Percentiles rank a stretch among this genome's conserved stretches.
Evolutionary conservation across 1,140 invertebrate species (phyloP).

Genomic region (Aricia agestis): DNA sequence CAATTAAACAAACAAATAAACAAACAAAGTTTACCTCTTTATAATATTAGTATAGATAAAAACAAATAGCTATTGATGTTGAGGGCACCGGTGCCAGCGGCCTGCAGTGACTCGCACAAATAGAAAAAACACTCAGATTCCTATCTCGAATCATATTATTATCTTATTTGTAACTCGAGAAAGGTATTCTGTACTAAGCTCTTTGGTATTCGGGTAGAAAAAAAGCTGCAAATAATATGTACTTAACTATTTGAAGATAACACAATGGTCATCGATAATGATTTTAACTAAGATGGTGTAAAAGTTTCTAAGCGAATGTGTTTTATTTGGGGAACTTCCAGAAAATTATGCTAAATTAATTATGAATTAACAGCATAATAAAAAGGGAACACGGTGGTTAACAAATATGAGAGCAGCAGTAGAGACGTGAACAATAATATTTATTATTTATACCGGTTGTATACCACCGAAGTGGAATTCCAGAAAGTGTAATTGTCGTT

Average conservation of each 20-base stretch:
- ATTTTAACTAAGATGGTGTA: background rate
- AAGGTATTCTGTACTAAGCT: constrained; percentile 44
- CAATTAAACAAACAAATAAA: too few relatives aligned
- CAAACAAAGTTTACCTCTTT: too few relatives aligned
- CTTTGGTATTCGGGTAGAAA: constrained; percentile 31
- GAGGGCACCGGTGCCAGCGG: background rate
- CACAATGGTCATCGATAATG: background rate
- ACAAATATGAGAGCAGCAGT: background rate
- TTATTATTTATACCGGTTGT: background rate
- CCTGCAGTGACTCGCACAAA: constrained; percentile 26
- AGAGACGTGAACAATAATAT: background rate
- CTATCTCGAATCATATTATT: constrained; percentile 49
- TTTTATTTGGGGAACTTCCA: background rate
- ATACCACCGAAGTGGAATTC: background rate
- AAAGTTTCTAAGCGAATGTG: background rate
- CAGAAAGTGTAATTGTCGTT: background rate
- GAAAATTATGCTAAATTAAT: background rate
- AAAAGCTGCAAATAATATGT: constrained; percentile 34
- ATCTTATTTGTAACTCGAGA: constrained; percentile 60
- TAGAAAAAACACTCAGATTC: constrained; percentile 27
- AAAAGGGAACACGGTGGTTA: background rate
- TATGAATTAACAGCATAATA: background rate
- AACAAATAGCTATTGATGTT: background rate
- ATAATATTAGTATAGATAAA: too few relatives aligned
- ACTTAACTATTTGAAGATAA: constrained; percentile 24